Conservation (phyloP, 2,888 invertebrate species). For the Diaphora mendica region DNA sequence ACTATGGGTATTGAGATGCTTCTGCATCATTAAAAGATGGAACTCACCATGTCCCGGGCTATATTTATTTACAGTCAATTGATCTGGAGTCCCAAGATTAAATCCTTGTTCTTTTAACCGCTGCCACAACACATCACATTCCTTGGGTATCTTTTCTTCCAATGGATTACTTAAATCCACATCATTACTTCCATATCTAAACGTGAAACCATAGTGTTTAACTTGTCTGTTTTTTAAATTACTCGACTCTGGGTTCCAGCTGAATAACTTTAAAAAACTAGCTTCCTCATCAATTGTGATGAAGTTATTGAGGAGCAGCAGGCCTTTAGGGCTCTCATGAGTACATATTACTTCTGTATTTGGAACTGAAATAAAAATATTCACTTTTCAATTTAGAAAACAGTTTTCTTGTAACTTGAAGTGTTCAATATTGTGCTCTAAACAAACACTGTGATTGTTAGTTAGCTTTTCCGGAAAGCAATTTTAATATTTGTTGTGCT, state of each 20-base stretch:
- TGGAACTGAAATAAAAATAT: conserved; percentile 62
- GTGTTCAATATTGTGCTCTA: too few relatives aligned
- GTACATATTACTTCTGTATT: conserved; percentile 67
- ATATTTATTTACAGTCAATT: conserved; percentile 94
- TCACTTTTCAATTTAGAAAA: too few relatives aligned
- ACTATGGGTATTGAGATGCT: too few relatives aligned
- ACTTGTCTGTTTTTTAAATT: conserved; percentile 93
- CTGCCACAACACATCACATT: conserved; percentile 89
- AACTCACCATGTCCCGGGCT: conserved; percentile 92
- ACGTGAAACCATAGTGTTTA: conserved; percentile 96
- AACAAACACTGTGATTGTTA: background rate
- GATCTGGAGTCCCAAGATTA: conserved; percentile 88
- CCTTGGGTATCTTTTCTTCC: conserved; percentile 88
- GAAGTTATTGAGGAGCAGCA: conserved; percentile 90
- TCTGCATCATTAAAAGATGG: background rate
- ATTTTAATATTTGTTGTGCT: too few relatives aligned
- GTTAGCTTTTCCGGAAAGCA: too few relatives aligned
- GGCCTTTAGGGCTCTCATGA: conserved; percentile 87
- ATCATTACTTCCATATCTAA: conserved; percentile 94
- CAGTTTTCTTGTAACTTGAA: too few relatives aligned
- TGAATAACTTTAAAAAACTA: conserved; percentile 85
- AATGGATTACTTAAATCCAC: conserved; percentile 91
- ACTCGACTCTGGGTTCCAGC: conserved; percentile 75
- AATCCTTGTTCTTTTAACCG: conserved; percentile 78
- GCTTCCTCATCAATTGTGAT: conserved; percentile 90